Evolutionary conservation across 1,140 invertebrate genomes (phyloP).

Genomic region (Piezodorus guildinii): DNA sequence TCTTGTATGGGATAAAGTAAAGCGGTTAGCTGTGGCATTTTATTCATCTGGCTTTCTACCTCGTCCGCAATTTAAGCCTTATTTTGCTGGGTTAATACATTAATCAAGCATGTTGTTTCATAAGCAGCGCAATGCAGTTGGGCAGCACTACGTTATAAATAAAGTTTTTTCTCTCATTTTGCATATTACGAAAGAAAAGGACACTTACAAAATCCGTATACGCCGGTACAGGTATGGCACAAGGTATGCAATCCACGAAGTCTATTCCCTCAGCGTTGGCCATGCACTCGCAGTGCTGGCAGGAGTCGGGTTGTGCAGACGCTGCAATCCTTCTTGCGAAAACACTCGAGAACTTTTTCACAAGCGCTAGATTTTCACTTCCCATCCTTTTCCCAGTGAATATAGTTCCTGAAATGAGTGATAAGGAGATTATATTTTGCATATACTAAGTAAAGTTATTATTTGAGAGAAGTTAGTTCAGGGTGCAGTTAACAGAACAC

Average conservation of each 20-base stretch:
- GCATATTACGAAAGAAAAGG: not conserved
- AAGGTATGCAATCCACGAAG: slow-evolving; percentile 49
- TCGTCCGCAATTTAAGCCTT: no score
- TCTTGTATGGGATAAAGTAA: no score
- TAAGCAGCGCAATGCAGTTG: no score
- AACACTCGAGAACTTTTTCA: slow-evolving; percentile 54
- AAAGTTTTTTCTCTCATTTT: no score
- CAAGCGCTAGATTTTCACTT: slow-evolving; percentile 40
- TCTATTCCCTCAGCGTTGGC: slow-evolving; percentile 49
- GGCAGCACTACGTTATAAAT: no score
- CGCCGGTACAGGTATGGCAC: slow-evolving; percentile 40
- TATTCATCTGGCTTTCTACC: no score
- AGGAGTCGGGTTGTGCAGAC: slow-evolving; percentile 45
- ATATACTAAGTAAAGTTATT: no score
- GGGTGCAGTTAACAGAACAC: no score
- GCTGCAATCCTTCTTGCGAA: slow-evolving; percentile 54
- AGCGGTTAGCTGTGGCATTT: no score
- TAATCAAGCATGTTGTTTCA: no score
- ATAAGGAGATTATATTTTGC: not conserved
- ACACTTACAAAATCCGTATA: slow-evolving; percentile 41
- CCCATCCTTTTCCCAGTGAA: slow-evolving; percentile 50
- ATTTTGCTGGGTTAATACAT: no score
- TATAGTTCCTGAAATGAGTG: slow-evolving; percentile 37
- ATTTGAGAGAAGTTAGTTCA: no score
- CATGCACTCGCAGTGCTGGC: slow-evolving; percentile 63